phyloP scores from a whole-genome alignment of 2,113 vertebrate genomes.

The Clarias magur region DNA sequence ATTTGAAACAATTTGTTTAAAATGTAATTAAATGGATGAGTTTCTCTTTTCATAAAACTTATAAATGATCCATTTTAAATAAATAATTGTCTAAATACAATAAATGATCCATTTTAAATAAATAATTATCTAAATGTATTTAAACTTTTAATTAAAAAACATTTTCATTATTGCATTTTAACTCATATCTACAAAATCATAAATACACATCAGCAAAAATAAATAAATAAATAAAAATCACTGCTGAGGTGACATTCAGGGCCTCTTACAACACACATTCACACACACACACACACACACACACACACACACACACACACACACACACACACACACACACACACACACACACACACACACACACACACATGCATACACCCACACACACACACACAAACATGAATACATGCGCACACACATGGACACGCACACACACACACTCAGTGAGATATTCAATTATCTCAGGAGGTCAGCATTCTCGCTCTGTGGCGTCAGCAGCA shows the following conservation, averaged over 20 bases:
- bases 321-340: background rate
- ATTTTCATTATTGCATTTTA: too few relatives aligned
- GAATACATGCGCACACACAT: background rate
- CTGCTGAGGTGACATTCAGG: background rate
- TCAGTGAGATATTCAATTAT: constrained; percentile 51
- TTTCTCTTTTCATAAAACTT: background rate
- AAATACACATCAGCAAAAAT: too few relatives aligned
- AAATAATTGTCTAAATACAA: constrained; percentile 15
- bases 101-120: background rate
- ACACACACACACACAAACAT: constrained; percentile 2
- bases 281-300: background rate
- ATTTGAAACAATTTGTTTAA: too few relatives aligned
- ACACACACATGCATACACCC: constrained; percentile 4
- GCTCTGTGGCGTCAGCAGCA: constrained; percentile 16
- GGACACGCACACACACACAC: background rate
- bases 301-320: background rate
- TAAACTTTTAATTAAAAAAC: background rate
- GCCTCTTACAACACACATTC: background rate
- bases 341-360: background rate
- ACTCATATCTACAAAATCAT: too few relatives aligned
- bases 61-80: constrained; percentile 12
- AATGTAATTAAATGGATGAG: background rate
- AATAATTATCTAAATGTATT: background rate
- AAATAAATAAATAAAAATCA: background rate
- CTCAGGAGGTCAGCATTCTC: constrained; percentile 43